phyloP scores from a whole-genome alignment of 2,113 vertebrate genomes.

The Oncorhynchus masou region DNA sequence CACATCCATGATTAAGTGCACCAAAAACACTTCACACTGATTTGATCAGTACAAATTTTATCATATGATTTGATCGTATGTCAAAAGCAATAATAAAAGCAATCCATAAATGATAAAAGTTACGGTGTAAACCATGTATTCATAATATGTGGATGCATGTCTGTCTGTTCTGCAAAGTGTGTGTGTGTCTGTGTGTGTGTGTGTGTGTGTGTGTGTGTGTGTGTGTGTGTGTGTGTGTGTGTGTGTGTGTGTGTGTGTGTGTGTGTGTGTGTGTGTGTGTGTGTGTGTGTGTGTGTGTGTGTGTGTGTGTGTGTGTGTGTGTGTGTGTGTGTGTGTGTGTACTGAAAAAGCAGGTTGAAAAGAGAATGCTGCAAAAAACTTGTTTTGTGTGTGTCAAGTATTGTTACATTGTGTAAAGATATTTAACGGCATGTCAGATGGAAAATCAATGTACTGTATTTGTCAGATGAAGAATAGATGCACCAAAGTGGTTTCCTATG shows the following conservation, averaged over 20 bases:
- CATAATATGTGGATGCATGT: conserved; percentile 5
- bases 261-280: neutral
- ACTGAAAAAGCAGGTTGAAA: conserved; percentile 7
- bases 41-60: neutral
- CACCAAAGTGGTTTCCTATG: neutral
- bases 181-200: neutral
- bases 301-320: neutral
- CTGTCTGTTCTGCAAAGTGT: neutral
- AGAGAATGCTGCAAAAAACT: too few relatives aligned
- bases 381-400: neutral
- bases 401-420: neutral
- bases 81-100: conserved; percentile 1
- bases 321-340: too few relatives aligned
- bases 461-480: too few relatives aligned
- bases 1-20: neutral
- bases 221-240: conserved; percentile 7
- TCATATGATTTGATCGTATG: neutral
- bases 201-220: neutral
- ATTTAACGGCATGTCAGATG: neutral
- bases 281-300: too few relatives aligned
- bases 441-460: too few relatives aligned
- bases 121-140: neutral
- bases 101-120: neutral
- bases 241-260: neutral
- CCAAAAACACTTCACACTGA: neutral